These are phyloP conservation scores for Chaetorhynchus papuensis DNA, from an alignment of 2,113 vertebrate genomes.

Conservation along the genomic window DNA sequence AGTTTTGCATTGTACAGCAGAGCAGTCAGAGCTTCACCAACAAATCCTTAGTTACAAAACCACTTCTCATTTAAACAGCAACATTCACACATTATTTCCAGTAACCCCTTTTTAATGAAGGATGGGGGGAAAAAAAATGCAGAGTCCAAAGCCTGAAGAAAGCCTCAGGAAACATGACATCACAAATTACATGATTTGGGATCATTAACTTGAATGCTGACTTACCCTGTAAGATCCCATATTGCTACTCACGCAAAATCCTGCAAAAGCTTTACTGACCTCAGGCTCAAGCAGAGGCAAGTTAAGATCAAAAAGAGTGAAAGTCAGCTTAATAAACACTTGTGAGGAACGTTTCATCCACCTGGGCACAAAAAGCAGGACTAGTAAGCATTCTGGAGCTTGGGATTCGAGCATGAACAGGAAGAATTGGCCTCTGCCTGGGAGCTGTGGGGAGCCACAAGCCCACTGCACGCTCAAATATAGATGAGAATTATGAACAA, in stretches of 20 bases:
- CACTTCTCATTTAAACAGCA: not conserved
- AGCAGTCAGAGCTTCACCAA: not conserved
- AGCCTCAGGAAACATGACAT: not conserved
- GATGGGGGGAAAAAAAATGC: not conserved
- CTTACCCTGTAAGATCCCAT: not conserved
- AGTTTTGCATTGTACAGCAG: not conserved
- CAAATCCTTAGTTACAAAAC: not conserved
- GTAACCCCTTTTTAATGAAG: not conserved
- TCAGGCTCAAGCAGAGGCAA: not conserved
- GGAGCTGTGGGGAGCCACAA: not conserved
- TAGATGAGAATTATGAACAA: not conserved
- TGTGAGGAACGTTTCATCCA: not conserved
- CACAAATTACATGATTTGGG: not conserved
- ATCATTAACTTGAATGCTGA: not conserved
- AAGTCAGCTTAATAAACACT: not conserved
- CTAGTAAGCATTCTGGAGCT: not conserved
- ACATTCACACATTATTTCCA: not conserved
- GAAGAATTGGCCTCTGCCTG: not conserved
- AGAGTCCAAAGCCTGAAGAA: not conserved
- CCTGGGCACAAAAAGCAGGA: not conserved
- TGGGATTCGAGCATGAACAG: not conserved
- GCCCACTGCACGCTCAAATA: not conserved
- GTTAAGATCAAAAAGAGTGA: not conserved
- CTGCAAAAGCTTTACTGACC: not conserved
- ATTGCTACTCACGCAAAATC: not conserved